A percentile compares a stretch with the other conserved stretches of the same genome.
These are phyloP conservation scores for Sericinus montela DNA, from an alignment of 2,888 invertebrate genomes.

Conservation along the genomic window DNA sequence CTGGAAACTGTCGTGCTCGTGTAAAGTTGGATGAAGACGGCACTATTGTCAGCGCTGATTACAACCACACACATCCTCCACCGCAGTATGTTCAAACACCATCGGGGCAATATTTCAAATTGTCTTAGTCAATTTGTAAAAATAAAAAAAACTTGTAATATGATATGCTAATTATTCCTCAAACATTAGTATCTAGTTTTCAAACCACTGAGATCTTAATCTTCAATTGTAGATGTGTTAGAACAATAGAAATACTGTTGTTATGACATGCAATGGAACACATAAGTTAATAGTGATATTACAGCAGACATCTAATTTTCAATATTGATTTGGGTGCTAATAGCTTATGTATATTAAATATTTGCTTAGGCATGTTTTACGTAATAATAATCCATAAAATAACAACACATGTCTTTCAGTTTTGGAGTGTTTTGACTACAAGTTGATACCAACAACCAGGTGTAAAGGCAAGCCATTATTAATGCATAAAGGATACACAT, in stretches of 20 bases:
- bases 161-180: too few species aligned
- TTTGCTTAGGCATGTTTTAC: too few species aligned
- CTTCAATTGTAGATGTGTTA: too few species aligned
- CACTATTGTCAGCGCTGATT: slow-evolving; percentile 23
- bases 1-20: slow-evolving; percentile 29
- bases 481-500: slow-evolving; percentile 28
- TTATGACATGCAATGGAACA: too few species aligned
- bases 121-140: slow-evolving; percentile 14
- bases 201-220: too few species aligned
- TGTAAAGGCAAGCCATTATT: slow-evolving; percentile 25
- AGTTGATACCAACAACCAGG: slow-evolving; percentile 24
- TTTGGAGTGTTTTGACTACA: slow-evolving; percentile 14
- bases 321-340: too few species aligned
- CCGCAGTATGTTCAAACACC: slow-evolving; percentile 20
- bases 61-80: slow-evolving; percentile 19
- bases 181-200: too few species aligned
- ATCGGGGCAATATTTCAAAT: slow-evolving; percentile 21
- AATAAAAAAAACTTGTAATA: not conserved
- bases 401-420: slow-evolving; percentile 1
- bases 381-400: not conserved
- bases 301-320: too few species aligned
- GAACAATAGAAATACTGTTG: too few species aligned
- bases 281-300: too few species aligned
- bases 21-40: slow-evolving; percentile 28
- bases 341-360: not conserved